These are phyloP conservation scores for Druon quercuslanigerum DNA, from an alignment of 1,140 invertebrate genomes.

Conservation along the genomic window DNA sequence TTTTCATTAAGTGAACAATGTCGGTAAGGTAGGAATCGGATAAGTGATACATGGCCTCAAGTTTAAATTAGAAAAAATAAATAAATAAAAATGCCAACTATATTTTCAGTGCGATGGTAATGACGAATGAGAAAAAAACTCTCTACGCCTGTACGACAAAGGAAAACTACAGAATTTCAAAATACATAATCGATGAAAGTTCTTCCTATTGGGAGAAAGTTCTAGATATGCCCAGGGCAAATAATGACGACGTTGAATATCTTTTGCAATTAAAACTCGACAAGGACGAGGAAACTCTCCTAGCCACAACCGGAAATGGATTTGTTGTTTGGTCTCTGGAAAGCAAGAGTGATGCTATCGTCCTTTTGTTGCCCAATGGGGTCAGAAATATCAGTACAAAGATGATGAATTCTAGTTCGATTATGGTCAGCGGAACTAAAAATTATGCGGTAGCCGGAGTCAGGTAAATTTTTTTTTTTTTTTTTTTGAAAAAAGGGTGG, in stretches of 20 bases:
- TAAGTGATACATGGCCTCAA: background rate
- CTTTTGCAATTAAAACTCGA: conserved; percentile 90
- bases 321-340: conserved; percentile 85
- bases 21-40: too few relatives aligned
- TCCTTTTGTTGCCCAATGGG: conserved; percentile 89
- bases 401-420: conserved; percentile 91
- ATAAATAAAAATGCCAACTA: conserved; percentile 37
- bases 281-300: conserved; percentile 85
- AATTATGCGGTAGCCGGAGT: conserved; percentile 97
- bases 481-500: background rate
- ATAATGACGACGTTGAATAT: conserved; percentile 83
- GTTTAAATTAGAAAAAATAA: background rate
- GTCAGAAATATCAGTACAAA: conserved; percentile 95
- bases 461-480: conserved; percentile 73
- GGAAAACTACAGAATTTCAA: conserved; percentile 77
- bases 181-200: conserved; percentile 75
- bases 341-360: conserved; percentile 77
- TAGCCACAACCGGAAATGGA: conserved; percentile 90
- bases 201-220: conserved; percentile 79
- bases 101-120: conserved; percentile 79
- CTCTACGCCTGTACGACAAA: conserved; percentile 80
- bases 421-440: conserved; percentile 92
- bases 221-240: conserved; percentile 78
- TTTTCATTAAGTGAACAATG: too few relatives aligned
- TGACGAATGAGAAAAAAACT: conserved; percentile 77